phyloP scores from a whole-genome alignment of 2,888 invertebrate species.

The Nineta flava region DNA sequence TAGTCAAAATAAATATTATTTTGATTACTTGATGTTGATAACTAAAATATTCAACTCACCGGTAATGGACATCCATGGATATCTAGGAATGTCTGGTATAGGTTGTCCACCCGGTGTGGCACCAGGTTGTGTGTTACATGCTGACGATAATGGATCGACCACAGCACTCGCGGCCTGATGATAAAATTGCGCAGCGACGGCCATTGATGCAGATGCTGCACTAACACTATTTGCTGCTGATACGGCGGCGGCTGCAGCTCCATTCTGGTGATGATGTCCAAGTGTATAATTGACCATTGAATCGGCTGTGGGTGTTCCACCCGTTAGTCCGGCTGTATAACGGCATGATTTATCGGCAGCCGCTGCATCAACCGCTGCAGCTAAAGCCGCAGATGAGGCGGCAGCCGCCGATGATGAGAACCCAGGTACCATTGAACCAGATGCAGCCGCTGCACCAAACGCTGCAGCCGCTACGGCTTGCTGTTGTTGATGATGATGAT shows the following conservation, averaged over 20 bases:
- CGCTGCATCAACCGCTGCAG: slow-evolving; percentile 49
- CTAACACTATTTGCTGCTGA: slow-evolving; percentile 51
- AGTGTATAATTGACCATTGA: slow-evolving; percentile 72
- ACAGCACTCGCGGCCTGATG: slow-evolving; percentile 69
- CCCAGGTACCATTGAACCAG: slow-evolving; percentile 44
- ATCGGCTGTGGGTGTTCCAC: slow-evolving; percentile 47
- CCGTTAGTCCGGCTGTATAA: slow-evolving; percentile 50
- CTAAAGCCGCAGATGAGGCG: slow-evolving; percentile 35
- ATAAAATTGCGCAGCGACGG: slow-evolving; percentile 66
- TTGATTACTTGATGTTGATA: too few relatives aligned
- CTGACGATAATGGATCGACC: slow-evolving; percentile 68
- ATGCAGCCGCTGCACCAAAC: slow-evolving; percentile 42
- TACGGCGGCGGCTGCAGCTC: slow-evolving; percentile 44
- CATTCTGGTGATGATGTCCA: slow-evolving; percentile 54
- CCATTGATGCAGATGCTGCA: slow-evolving; percentile 51
- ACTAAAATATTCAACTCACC: slow-evolving; percentile 40
- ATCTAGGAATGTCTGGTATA: slow-evolving; percentile 81
- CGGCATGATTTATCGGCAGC: slow-evolving; percentile 68
- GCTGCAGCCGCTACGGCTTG: slow-evolving; percentile 46
- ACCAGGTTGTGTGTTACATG: slow-evolving; percentile 52
- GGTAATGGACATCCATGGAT: slow-evolving; percentile 95
- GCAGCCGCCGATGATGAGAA: slow-evolving; percentile 35
- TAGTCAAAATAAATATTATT: too few relatives aligned
- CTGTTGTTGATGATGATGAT: slow-evolving; percentile 60
- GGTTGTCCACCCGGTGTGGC: slow-evolving; percentile 62